A percentile compares a stretch with the other conserved stretches of the same genome.
Evolutionary conservation across 2,797 vertebrate species (phyloP).

Genomic region (Pteropus rufus): DNA sequence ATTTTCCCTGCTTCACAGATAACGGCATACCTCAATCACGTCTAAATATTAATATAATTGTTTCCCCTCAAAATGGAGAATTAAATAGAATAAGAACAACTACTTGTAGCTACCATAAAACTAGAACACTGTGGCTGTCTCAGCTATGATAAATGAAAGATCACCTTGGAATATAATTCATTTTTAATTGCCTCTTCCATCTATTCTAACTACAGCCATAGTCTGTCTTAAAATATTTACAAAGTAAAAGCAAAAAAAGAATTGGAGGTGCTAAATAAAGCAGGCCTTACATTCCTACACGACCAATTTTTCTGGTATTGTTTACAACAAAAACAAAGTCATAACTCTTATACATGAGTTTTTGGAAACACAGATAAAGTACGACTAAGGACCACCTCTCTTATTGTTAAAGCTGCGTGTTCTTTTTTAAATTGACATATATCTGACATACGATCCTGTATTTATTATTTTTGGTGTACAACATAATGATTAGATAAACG

Average conservation of each 20-base stretch:
- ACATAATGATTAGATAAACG: background rate
- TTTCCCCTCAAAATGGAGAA: background rate
- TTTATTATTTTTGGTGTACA: background rate
- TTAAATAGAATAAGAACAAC: background rate
- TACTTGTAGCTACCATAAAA: background rate
- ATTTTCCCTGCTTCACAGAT: background rate
- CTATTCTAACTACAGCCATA: constrained; percentile 55
- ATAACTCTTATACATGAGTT: background rate
- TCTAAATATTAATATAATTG: background rate
- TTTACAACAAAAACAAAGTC: constrained; percentile 37
- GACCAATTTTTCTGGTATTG: background rate
- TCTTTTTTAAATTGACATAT: background rate
- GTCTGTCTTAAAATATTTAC: constrained; percentile 65
- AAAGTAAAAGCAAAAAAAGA: constrained; percentile 53
- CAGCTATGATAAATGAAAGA: constrained; percentile 56
- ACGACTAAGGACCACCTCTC: background rate
- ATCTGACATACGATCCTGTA: background rate
- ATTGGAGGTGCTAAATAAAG: constrained; percentile 41
- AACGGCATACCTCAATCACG: background rate
- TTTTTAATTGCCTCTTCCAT: constrained; percentile 70
- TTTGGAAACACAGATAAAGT: background rate
- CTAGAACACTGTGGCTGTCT: background rate
- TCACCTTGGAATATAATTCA: constrained; percentile 61
- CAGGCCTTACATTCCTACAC: background rate
- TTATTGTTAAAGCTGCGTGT: background rate